Evolutionary conservation across 2,888 invertebrate genomes (phyloP).

Genomic region (Caenorhabditis zanzibari): DNA sequence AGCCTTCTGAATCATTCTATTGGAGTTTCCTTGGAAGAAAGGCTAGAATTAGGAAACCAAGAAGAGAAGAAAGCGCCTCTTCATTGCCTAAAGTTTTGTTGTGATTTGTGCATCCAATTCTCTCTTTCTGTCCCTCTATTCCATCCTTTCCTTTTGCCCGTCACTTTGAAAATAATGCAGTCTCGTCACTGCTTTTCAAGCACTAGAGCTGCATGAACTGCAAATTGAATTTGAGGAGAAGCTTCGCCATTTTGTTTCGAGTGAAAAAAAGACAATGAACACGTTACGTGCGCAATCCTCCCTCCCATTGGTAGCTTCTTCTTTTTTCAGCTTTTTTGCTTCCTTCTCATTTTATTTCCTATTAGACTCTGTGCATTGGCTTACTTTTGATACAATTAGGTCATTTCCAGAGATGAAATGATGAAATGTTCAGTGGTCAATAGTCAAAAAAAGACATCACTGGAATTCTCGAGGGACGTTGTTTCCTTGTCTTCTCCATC

Average conservation of each 20-base stretch:
- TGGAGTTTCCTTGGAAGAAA: conserved; percentile 18
- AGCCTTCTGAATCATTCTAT: conserved; percentile 43
- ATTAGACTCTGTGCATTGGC: conserved; percentile 22
- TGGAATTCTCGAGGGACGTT: conserved; percentile 20
- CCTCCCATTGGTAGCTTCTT: conserved; percentile 30
- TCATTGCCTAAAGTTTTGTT: conserved; percentile 45
- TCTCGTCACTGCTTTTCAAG: conserved; percentile 50
- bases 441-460: conserved; percentile 32
- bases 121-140: conserved; percentile 21
- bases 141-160: conserved; percentile 27
- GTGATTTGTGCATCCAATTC: conserved; percentile 48
- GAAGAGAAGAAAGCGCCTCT: conserved; percentile 15
- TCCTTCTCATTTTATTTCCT: conserved; percentile 10
- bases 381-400: conserved; percentile 18
- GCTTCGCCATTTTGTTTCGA: conserved; percentile 56
- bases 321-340: conserved; percentile 13
- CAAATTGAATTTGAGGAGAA: conserved; percentile 58
- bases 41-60: conserved; percentile 43
- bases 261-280: conserved; percentile 53
- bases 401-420: conserved; percentile 21
- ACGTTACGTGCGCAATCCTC: conserved; percentile 48
- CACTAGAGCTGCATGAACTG: conserved; percentile 50
- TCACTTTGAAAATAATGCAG: conserved; percentile 49
- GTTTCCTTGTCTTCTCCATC: conserved; percentile 19
- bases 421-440: conserved; percentile 40